phyloP scores from a whole-genome alignment of 2,797 vertebrate species.

The Darevskia mixta region DNA sequence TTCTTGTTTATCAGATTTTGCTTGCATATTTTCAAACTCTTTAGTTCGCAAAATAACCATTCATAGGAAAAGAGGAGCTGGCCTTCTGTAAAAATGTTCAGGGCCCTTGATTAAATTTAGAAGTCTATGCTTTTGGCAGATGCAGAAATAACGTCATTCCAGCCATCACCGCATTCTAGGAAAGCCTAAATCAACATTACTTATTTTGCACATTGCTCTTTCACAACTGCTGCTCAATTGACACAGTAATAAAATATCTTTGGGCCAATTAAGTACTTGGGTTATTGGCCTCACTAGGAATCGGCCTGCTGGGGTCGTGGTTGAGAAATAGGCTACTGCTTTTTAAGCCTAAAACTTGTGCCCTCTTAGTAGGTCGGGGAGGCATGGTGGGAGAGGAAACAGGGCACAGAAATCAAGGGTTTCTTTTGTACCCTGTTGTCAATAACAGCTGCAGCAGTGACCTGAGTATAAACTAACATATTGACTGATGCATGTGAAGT shows the following conservation, averaged over 20 bases:
- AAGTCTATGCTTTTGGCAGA: constrained; percentile 64
- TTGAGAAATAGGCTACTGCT: not conserved
- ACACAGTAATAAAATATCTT: constrained; percentile 24
- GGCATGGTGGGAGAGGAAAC: too few relatives aligned
- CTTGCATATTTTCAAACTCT: not conserved
- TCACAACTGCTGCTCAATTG: constrained; percentile 40
- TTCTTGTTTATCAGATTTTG: not conserved
- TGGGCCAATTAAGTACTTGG: not conserved
- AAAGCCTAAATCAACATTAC: constrained; percentile 64
- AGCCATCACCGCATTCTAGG: constrained; percentile 68
- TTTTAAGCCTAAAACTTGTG: not conserved
- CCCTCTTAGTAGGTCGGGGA: not conserved
- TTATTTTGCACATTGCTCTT: constrained; percentile 53
- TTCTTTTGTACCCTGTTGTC: not conserved
- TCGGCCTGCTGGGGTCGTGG: not conserved
- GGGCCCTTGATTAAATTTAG: constrained; percentile 61
- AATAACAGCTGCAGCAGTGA: constrained; percentile 4
- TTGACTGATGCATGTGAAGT: not conserved
- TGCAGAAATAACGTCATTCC: constrained; percentile 60
- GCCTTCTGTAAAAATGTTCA: constrained; percentile 13
- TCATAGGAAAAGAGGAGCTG: not conserved
- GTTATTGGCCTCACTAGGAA: constrained; percentile 5
- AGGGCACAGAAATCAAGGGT: not conserved
- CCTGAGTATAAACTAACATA: not conserved
- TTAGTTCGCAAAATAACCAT: not conserved